Conservation (phyloP, 2,888 invertebrate species). For the Meganola albula region DNA sequence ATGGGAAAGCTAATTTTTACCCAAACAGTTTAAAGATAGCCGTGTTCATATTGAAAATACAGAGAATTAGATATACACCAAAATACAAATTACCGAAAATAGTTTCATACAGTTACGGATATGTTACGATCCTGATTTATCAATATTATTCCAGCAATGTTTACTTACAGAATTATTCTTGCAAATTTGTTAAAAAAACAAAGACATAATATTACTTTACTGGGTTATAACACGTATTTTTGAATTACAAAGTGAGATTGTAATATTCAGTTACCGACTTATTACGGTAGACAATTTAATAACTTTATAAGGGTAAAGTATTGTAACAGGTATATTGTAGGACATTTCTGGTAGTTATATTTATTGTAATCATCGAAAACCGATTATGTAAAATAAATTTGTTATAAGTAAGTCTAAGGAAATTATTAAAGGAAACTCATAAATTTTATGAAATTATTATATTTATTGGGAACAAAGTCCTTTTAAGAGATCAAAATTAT, state of each 20-base stretch:
- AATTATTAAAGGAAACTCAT: neutral
- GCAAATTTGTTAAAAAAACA: conserved; percentile 2
- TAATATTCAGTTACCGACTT: conserved; percentile 11
- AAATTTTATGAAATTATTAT: conserved; percentile 4
- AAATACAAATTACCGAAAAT: conserved; percentile 7
- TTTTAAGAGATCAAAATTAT: conserved; percentile 6
- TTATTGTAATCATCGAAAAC: conserved; percentile 5
- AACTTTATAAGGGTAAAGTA: conserved; percentile 8
- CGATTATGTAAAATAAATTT: conserved; percentile 6
- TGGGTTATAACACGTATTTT: conserved; percentile 7
- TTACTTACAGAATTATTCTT: conserved; percentile 10
- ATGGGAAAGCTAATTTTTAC: conserved; percentile 6
- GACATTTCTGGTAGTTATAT: conserved; percentile 1
- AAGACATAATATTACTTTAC: conserved; percentile 5
- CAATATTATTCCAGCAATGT: conserved; percentile 8
- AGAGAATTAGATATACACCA: conserved; percentile 7
- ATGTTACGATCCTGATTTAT: conserved; percentile 5
- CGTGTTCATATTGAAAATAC: conserved; percentile 3
- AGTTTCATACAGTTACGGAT: conserved; percentile 1
- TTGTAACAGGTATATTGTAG: conserved; percentile 5
- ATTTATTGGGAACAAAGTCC: conserved; percentile 6
- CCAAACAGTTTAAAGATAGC: conserved; percentile 1
- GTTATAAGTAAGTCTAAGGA: conserved; percentile 1
- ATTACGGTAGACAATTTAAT: conserved; percentile 5
- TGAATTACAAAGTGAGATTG: conserved; percentile 5